Evolutionary conservation across 1,140 invertebrate species (phyloP).

Genomic region (Drosophila watanabei): DNA sequence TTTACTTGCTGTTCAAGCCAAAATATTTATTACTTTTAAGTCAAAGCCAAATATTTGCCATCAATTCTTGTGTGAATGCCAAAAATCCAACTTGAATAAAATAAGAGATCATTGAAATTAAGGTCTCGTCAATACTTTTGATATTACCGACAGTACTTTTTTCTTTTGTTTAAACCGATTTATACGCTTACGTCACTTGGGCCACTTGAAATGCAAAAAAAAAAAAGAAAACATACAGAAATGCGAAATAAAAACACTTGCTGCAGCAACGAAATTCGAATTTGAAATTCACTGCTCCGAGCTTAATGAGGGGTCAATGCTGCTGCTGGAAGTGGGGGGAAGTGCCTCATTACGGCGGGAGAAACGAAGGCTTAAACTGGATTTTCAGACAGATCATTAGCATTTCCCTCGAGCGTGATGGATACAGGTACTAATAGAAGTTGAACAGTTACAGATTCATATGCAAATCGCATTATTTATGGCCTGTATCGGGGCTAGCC

Average conservation of each 20-base stretch:
- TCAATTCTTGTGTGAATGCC: not conserved
- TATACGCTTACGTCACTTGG: slow-evolving; percentile 52
- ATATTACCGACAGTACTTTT: slow-evolving; percentile 5
- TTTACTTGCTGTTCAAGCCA: not conserved
- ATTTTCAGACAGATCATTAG: slow-evolving; percentile 32
- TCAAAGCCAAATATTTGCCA: not conserved
- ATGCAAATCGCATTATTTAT: slow-evolving; percentile 69
- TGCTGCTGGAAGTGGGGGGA: slow-evolving; percentile 14
- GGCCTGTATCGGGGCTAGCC: slow-evolving; percentile 37
- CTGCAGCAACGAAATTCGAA: slow-evolving; percentile 47
- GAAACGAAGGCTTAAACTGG: slow-evolving; percentile 26
- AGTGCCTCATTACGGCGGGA: slow-evolving; percentile 32
- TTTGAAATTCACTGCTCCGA: slow-evolving; percentile 51
- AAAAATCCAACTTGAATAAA: not conserved
- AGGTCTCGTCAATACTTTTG: not conserved
- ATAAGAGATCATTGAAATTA: slow-evolving; percentile 5
- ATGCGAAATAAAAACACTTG: slow-evolving; percentile 44
- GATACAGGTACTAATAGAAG: slow-evolving; percentile 32
- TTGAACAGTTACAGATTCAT: slow-evolving; percentile 48
- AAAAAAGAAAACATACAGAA: slow-evolving; percentile 31
- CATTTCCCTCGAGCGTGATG: slow-evolving; percentile 27
- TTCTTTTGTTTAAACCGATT: slow-evolving; percentile 12
- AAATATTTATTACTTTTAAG: not conserved
- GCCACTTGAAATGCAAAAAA: slow-evolving; percentile 66
- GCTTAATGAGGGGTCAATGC: slow-evolving; percentile 75